A percentile compares a stretch with the other conserved stretches of the same genome.
Conservation (phyloP, 2,797 vertebrate species). For the Ispidina lecontei region DNA sequence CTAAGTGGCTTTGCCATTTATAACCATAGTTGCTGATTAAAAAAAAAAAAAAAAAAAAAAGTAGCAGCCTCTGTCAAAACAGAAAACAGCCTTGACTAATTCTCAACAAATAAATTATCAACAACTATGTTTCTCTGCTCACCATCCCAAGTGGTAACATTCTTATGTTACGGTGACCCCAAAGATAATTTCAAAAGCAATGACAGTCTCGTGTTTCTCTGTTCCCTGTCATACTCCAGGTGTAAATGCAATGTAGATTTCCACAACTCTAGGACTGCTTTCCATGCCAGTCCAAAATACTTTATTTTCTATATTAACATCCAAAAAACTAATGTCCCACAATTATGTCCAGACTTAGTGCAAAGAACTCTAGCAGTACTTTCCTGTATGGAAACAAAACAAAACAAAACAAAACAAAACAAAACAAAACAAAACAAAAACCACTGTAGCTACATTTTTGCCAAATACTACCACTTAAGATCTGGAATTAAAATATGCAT, state of each 20-base stretch:
- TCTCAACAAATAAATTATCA: neutral
- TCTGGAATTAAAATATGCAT: neutral
- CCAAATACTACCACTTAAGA: neutral
- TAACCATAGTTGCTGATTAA: neutral
- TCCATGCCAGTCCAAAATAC: neutral
- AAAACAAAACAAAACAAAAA: no score
- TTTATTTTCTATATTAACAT: neutral
- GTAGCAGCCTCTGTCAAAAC: neutral
- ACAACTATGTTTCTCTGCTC: neutral
- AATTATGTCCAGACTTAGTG: neutral
- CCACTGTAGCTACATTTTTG: neutral
- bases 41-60: neutral
- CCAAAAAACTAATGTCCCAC: neutral
- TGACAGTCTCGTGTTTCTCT: neutral
- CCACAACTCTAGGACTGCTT: neutral
- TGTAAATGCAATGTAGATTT: neutral
- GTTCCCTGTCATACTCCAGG: neutral
- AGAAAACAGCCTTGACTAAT: neutral
- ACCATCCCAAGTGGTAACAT: neutral
- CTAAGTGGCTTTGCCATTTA: neutral
- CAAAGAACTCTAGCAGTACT: neutral
- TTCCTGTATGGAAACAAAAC: neutral
- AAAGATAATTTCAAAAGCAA: neutral
- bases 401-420: neutral
- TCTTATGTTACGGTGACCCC: neutral